Evolutionary conservation across 2,888 invertebrate genomes (phyloP).

Genomic region (Habroteleia sp.): DNA sequence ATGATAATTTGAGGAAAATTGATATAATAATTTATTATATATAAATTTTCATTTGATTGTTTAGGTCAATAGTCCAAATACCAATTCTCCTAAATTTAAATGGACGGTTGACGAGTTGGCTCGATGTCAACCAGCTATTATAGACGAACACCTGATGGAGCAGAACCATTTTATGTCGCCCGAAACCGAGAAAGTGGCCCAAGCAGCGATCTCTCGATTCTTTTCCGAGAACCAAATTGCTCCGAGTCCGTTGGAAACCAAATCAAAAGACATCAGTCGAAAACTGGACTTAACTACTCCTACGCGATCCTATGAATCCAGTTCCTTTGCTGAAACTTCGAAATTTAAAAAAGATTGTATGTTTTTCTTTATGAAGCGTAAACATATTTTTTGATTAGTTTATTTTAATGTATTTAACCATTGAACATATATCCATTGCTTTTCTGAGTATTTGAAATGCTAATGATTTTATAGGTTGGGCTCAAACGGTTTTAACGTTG

Average conservation of each 20-base stretch:
- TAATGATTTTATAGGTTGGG: conserved; percentile 82
- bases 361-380: background rate
- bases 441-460: too few relatives aligned
- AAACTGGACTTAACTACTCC: conserved; percentile 67
- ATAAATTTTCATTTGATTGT: conserved; percentile 67
- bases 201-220: conserved; percentile 86
- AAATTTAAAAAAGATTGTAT: conserved; percentile 73
- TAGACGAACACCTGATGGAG: conserved; percentile 85
- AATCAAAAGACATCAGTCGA: conserved; percentile 60
- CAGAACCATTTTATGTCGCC: conserved; percentile 85
- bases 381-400: background rate
- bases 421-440: too few relatives aligned
- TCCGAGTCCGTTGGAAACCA: conserved; percentile 83
- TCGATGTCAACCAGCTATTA: conserved; percentile 85
- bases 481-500: conserved; percentile 86
- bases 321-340: conserved; percentile 60
- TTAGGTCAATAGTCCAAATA: conserved; percentile 79
- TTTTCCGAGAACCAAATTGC: conserved; percentile 83
- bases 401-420: background rate
- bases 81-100: conserved; percentile 82
- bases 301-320: conserved; percentile 57
- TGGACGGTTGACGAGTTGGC: conserved; percentile 89
- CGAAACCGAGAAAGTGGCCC: conserved; percentile 84
- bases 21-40: too few relatives aligned
- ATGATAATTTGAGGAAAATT: too few relatives aligned